Conservation (phyloP, 2,888 invertebrate genomes). For the Eupithecia subfuscata region DNA sequence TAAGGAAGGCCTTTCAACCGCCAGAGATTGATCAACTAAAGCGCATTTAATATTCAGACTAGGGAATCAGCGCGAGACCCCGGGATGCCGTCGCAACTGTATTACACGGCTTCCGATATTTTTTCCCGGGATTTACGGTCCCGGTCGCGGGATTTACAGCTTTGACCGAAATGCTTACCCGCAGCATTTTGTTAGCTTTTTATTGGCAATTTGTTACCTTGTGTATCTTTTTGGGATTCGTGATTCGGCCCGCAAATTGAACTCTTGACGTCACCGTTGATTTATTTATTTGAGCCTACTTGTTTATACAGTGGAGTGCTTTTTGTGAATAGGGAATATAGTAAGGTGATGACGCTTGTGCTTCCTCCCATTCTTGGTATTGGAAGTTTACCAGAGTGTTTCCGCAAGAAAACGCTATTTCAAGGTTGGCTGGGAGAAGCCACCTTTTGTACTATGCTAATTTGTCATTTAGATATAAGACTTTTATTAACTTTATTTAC, state of each 20-base stretch:
- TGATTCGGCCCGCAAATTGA: conserved; percentile 70
- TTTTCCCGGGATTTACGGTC: conserved; percentile 74
- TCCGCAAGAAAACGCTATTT: neutral
- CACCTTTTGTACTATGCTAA: no score
- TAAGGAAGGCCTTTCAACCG: conserved; percentile 46
- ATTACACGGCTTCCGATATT: conserved; percentile 77
- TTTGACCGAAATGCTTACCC: conserved; percentile 80
- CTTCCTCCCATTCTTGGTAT: neutral
- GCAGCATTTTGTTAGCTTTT: conserved; percentile 80
- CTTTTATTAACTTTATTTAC: no score
- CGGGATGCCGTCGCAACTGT: conserved; percentile 60
- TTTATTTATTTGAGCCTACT: conserved; percentile 46
- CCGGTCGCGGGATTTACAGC: conserved; percentile 76
- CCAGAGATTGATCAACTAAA: conserved; percentile 51
- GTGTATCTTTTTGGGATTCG: conserved; percentile 75
- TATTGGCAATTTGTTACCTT: conserved; percentile 81
- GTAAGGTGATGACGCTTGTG: conserved; percentile 7
- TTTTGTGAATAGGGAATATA: conserved; percentile 19
- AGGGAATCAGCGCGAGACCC: conserved; percentile 40
- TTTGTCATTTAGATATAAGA: no score
- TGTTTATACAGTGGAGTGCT: conserved; percentile 29
- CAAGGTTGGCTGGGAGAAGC: no score
- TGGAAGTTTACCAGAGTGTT: neutral
- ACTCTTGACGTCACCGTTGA: conserved; percentile 51
- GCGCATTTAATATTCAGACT: conserved; percentile 52